phyloP scores from a whole-genome alignment of 2,797 vertebrate genomes.

The Xerus rutilus region DNA sequence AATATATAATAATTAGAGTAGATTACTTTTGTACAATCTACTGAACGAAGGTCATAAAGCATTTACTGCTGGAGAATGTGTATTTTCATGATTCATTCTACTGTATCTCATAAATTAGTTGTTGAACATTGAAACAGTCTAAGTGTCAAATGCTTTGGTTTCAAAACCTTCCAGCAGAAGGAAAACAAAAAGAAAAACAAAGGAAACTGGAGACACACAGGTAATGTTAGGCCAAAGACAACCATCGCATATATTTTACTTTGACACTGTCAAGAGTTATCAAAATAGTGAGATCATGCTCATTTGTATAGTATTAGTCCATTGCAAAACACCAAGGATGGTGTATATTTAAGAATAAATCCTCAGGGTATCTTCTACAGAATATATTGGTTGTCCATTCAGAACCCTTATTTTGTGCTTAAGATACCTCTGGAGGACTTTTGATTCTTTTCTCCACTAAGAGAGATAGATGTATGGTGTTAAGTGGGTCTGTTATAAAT shows the following conservation, averaged over 20 bases:
- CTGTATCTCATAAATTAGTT: not conserved
- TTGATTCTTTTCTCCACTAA: not conserved
- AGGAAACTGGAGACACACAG: not conserved
- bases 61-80: not conserved
- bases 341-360: not conserved
- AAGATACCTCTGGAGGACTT: not conserved
- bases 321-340: not conserved
- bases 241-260: not conserved
- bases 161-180: not conserved
- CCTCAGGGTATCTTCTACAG: not conserved
- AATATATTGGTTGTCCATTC: not conserved
- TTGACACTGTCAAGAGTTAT: not conserved
- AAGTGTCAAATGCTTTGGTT: not conserved
- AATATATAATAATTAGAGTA: not conserved
- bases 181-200: not conserved
- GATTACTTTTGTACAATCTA: not conserved
- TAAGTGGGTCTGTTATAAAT: not conserved
- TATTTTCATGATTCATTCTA: not conserved
- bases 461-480: not conserved
- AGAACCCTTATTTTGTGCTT: not conserved
- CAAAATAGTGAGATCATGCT: not conserved
- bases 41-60: not conserved
- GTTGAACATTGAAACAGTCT: not conserved
- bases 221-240: not conserved
- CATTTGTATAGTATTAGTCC: not conserved